These are phyloP conservation scores for Glareola pratincola DNA, from an alignment of 2,113 vertebrate genomes.

Conservation along the genomic window DNA sequence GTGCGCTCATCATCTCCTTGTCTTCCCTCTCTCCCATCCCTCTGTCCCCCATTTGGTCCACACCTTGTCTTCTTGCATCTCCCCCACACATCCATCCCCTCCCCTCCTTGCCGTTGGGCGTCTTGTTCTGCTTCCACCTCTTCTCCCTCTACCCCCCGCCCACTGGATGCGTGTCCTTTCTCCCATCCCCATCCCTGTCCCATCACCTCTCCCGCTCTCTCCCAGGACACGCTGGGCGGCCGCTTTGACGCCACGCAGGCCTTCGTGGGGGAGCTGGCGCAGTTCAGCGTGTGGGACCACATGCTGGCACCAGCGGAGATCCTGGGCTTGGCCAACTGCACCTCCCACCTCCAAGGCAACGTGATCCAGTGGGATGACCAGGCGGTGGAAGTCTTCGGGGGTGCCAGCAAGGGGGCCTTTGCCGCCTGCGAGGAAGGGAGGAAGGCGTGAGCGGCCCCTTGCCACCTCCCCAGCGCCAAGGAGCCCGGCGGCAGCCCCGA, in stretches of 20 bases:
- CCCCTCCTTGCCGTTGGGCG: background rate
- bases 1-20: accelerated
- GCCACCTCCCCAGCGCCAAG: background rate
- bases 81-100: background rate
- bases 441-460: constrained; percentile 75
- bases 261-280: constrained; percentile 90
- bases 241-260: constrained; percentile 95
- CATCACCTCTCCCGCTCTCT: background rate
- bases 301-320: constrained; percentile 85
- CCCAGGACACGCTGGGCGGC: constrained; percentile 88
- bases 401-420: constrained; percentile 83
- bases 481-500: background rate
- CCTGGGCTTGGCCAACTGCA: constrained; percentile 87
- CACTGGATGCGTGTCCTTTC: background rate
- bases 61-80: background rate
- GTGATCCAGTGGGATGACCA: constrained; percentile 91
- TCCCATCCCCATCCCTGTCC: background rate
- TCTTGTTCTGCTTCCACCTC: background rate
- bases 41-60: background rate
- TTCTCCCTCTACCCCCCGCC: background rate
- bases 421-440: constrained; percentile 82
- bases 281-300: constrained; percentile 94
- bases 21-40: background rate
- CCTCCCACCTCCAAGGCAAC: constrained; percentile 82
- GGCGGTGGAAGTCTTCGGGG: constrained; percentile 88